Base-by-base conservation (phyloP, 2,888 invertebrate species). In the Schrankia costaestrigalis region DNA sequence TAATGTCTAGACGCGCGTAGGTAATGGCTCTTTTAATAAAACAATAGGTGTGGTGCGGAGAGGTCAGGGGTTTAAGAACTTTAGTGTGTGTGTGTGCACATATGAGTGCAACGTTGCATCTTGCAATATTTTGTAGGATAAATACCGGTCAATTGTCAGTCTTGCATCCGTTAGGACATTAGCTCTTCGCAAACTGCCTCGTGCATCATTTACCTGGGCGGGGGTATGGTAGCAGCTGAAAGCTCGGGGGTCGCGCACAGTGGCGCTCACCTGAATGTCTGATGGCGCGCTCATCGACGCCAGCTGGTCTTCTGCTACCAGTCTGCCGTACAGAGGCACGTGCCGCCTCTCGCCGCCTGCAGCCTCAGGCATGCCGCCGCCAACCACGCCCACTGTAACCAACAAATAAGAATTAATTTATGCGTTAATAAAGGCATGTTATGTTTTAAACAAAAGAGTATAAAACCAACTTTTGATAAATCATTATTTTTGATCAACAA, bases 261-360 rank as follows among this genome's bases (percentile, higher is more conserved):
- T 67, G 78, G 82, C 82, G 85, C 85, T 87, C 85, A 89, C 89
- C 89, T 89, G 88, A 78, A 92, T 93, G 89, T 92, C 93, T 68
- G 90, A 91, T 63, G 90, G 90, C 75, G 87, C 89, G 75, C 90
- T 89, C 82, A 90, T 83, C 61, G 85, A 73, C 59, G 90, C 89
- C 71, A 95, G 90, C 81, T 95, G 95, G 75, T 97, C 96, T 89
- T 96, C 96, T 69, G 94, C 94, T 69, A 96, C 96, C 89, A 97
- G 91, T 71, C 96, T 91, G 64, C 96, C 96, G 84, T 96, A 96
- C 63, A 96, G 92, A 58, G 96, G 95, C 70, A 92, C 93, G 81
- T 94, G 93, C 75, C 93, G 91, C 76, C 91, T 89, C 69, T 87
- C 87, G 55, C 83, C 84, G 40, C 78, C 77, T 43, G 82, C 80